Conservation (phyloP, 2,888 invertebrate genomes). For the Caenorhabditis drosophilae region DNA sequence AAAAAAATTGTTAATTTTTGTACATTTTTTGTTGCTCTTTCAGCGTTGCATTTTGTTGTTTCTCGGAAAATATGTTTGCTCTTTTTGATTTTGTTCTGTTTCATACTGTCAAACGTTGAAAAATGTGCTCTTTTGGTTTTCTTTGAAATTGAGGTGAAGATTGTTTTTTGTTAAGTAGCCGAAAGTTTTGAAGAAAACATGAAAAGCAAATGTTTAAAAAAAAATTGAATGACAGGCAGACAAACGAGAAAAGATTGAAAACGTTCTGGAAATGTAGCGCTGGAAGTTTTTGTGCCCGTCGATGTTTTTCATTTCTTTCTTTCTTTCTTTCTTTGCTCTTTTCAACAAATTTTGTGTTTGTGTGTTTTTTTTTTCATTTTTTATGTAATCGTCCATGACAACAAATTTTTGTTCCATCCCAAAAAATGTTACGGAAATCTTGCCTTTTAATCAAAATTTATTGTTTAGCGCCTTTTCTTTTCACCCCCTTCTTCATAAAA, state of each 20-base stretch:
- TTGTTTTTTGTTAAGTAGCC: constrained; percentile 9
- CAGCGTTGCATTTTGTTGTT: constrained; percentile 1
- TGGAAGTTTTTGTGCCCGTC: background rate
- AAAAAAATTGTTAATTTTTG: background rate
- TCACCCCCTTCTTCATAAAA: background rate
- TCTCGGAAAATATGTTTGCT: background rate
- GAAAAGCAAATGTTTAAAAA: too few species aligned
- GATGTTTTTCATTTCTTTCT: background rate
- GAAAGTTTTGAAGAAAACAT: too few species aligned
- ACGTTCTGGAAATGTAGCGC: too few species aligned
- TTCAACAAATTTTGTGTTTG: background rate
- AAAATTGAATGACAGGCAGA: too few species aligned
- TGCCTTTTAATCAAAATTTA: background rate
- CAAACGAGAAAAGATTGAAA: background rate
- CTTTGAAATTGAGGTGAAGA: constrained; percentile 2
- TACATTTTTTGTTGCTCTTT: background rate
- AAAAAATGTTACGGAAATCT: background rate
- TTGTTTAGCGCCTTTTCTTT: background rate
- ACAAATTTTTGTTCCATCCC: constrained; percentile 1
- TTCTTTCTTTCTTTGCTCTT: background rate
- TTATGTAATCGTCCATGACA: too few species aligned
- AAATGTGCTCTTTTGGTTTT: background rate
- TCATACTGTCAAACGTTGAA: background rate
- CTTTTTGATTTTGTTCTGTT: constrained; percentile 2
- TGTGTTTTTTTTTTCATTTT: background rate